Percentiles rank a stretch among this genome's conserved stretches.
These are phyloP conservation scores for Tipula vernalis DNA, from an alignment of 2,888 invertebrate species.

Conservation along the genomic window DNA sequence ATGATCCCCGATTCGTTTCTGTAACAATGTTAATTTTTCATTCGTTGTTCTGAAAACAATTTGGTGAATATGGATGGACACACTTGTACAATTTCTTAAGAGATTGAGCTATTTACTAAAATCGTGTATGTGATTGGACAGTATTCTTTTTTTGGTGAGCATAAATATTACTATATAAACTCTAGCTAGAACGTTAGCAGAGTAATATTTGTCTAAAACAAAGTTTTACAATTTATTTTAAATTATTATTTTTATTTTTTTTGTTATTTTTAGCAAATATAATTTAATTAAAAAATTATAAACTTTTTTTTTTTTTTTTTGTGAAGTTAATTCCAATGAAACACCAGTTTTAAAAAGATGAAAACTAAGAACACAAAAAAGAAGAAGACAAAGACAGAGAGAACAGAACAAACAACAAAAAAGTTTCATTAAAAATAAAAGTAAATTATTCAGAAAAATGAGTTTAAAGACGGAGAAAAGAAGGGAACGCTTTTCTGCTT, in stretches of 20 bases:
- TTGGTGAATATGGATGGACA: too few relatives aligned
- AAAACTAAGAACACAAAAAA: neutral
- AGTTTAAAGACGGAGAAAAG: neutral
- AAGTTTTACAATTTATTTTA: neutral
- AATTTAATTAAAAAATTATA: neutral
- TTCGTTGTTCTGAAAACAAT: too few relatives aligned
- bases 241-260: neutral
- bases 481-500: neutral
- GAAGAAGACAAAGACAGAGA: neutral
- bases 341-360: neutral
- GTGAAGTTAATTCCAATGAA: neutral
- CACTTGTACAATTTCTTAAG: too few relatives aligned
- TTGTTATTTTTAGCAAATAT: neutral
- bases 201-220: neutral
- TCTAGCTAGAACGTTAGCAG: neutral
- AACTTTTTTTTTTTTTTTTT: neutral
- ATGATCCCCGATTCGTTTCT: too few relatives aligned
- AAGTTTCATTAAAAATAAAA: neutral
- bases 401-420: neutral
- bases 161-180: too few relatives aligned
- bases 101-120: too few relatives aligned
- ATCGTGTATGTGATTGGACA: too few relatives aligned
- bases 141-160: too few relatives aligned
- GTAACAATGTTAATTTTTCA: too few relatives aligned
- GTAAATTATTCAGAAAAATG: conserved; percentile 7